Percentiles rank a stretch among this genome's conserved stretches.
phyloP scores from a whole-genome alignment of 2,113 vertebrate species.

The Amia ocellicauda region DNA sequence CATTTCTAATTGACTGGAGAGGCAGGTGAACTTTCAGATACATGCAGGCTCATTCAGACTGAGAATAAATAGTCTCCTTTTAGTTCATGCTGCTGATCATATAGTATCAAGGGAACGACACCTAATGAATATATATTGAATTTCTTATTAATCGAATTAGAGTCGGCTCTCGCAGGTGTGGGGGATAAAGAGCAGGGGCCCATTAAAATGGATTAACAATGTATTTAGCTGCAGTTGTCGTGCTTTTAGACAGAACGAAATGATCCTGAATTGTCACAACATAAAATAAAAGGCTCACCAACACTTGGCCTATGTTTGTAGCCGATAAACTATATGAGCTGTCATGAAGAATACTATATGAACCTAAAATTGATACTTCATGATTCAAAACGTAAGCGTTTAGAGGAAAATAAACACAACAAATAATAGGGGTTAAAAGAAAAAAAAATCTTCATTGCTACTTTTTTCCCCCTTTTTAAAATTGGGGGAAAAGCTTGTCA shows the following conservation, averaged over 20 bases:
- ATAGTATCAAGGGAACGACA: constrained; percentile 88
- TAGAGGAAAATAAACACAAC: no score
- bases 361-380: no score
- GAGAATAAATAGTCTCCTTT: constrained; percentile 88
- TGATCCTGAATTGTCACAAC: constrained; percentile 56
- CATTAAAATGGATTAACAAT: constrained; percentile 75
- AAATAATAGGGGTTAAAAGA: no score
- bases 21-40: constrained; percentile 97
- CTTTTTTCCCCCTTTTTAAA: no score
- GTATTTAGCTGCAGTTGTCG: constrained; percentile 63
- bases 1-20: constrained; percentile 99
- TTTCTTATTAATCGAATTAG: constrained; percentile 93
- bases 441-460: no score
- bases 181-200: constrained; percentile 65
- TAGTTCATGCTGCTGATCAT: constrained; percentile 84
- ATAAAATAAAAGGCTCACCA: no score
- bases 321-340: no score
- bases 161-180: constrained; percentile 89
- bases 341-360: no score
- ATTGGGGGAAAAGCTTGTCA: no score
- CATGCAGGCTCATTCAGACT: constrained; percentile 88
- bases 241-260: constrained; percentile 56
- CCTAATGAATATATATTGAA: constrained; percentile 94
- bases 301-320: no score
- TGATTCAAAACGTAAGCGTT: no score